Percentiles rank a stretch among this genome's conserved stretches.
phyloP scores from a whole-genome alignment of 2,888 invertebrate species.

The Spisula solida region DNA sequence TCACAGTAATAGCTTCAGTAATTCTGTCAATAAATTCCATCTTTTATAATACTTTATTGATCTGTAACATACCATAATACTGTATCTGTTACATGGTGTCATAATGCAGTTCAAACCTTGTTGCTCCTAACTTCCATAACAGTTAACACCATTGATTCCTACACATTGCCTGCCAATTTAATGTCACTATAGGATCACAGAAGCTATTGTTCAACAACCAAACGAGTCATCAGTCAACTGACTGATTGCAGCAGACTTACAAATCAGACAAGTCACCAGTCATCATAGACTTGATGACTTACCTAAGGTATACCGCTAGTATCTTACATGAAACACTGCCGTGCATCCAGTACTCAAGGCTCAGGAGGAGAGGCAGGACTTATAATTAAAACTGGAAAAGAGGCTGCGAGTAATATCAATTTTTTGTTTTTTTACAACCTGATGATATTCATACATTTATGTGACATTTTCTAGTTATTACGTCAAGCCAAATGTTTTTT shows the following conservation, averaged over 20 bases:
- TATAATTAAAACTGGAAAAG: too few species aligned
- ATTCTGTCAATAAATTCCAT: neutral
- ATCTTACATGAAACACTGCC: neutral
- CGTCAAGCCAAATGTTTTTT: too few species aligned
- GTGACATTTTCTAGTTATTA: too few species aligned
- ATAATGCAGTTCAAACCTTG: neutral
- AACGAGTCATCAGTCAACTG: neutral
- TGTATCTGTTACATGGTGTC: neutral
- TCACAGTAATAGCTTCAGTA: conserved; percentile 3
- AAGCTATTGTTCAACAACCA: neutral
- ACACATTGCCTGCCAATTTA: neutral
- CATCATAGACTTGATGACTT: neutral
- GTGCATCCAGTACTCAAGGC: neutral
- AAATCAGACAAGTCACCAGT: neutral
- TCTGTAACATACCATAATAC: neutral
- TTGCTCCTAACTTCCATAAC: neutral
- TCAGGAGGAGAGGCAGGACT: too few species aligned
- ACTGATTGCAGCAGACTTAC: too few species aligned
- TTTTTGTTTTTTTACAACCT: too few species aligned
- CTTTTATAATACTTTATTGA: neutral
- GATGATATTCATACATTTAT: too few species aligned
- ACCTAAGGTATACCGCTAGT: neutral
- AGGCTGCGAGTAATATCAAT: too few species aligned
- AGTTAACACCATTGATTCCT: neutral
- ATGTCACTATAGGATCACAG: neutral